A percentile compares a stretch with the other conserved stretches of the same genome.
These are phyloP conservation scores for Myrmophylax atrothorax DNA, from an alignment of 2,113 vertebrate genomes.

Conservation along the genomic window DNA sequence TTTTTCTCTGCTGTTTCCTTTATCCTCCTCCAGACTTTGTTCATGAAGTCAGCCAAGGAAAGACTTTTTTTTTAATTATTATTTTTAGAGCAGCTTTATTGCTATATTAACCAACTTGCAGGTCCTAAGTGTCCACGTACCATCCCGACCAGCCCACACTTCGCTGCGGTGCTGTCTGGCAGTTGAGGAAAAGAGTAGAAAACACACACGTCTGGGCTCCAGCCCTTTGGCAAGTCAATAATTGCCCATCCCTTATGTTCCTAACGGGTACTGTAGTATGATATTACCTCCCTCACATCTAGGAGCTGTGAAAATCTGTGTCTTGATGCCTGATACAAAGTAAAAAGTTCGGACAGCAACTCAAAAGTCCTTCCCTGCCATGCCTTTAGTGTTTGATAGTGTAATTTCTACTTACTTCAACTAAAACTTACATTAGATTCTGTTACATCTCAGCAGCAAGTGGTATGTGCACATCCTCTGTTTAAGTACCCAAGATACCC, in stretches of 20 bases:
- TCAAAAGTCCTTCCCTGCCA: background rate
- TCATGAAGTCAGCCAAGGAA: background rate
- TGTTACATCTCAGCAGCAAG: background rate
- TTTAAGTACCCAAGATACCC: background rate
- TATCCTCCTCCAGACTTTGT: background rate
- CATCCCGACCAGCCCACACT: background rate
- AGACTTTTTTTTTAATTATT: background rate
- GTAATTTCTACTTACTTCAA: background rate
- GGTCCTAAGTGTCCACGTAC: background rate
- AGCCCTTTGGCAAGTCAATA: background rate
- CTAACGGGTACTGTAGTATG: background rate
- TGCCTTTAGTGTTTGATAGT: background rate
- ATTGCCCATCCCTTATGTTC: background rate
- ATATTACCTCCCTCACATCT: background rate
- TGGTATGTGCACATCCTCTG: background rate
- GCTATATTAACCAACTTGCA: background rate
- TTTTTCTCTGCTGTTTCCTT: background rate
- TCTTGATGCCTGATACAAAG: background rate
- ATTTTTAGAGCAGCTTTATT: background rate
- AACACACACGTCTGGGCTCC: background rate
- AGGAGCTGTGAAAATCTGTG: conserved; percentile 6
- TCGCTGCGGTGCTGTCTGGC: background rate
- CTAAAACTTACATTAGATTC: background rate
- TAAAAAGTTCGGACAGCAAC: background rate
- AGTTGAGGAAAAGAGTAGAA: background rate